phyloP scores from a whole-genome alignment of 37 sponge, comb jelly and placozoan species.

The Bolinopsis microptera region DNA sequence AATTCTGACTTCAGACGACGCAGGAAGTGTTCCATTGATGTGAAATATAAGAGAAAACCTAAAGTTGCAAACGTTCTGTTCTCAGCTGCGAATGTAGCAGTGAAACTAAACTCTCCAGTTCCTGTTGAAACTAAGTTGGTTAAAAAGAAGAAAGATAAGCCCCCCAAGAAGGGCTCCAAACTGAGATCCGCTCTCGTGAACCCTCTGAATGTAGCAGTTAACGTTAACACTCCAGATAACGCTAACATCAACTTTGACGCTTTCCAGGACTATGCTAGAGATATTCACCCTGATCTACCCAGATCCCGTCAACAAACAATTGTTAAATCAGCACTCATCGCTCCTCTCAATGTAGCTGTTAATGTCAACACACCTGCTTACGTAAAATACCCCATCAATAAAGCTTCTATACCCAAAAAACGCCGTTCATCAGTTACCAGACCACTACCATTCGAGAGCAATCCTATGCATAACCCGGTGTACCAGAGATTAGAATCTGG shows the following conservation, averaged over 20 bases:
- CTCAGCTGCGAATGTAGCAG: slow-evolving; percentile 36
- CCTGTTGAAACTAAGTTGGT: not conserved
- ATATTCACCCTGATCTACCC: not conserved
- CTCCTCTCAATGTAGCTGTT: slow-evolving; percentile 36
- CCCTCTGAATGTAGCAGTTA: slow-evolving; percentile 44
- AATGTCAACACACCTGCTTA: slow-evolving; percentile 59
- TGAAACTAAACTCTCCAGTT: slow-evolving; percentile 41
- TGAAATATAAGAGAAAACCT: slow-evolving; percentile 17
- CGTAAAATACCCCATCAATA: not conserved
- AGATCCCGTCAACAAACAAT: not conserved
- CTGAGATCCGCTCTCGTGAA: not conserved
- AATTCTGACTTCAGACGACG: not conserved
- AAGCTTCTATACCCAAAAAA: not conserved
- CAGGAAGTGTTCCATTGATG: not conserved
- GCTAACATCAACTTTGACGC: slow-evolving; percentile 9
- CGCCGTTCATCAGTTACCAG: not conserved
- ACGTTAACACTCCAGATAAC: slow-evolving; percentile 41
- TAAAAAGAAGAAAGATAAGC: not conserved
- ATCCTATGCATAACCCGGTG: not conserved
- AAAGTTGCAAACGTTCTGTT: slow-evolving; percentile 5
- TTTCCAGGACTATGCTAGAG: slow-evolving; percentile 11
- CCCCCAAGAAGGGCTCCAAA: not conserved
- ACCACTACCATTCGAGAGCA: not conserved
- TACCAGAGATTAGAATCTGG: not conserved
- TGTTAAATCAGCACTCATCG: not conserved